Base-by-base conservation (phyloP, 2,888 invertebrate species). In the Apamea epomidion region DNA sequence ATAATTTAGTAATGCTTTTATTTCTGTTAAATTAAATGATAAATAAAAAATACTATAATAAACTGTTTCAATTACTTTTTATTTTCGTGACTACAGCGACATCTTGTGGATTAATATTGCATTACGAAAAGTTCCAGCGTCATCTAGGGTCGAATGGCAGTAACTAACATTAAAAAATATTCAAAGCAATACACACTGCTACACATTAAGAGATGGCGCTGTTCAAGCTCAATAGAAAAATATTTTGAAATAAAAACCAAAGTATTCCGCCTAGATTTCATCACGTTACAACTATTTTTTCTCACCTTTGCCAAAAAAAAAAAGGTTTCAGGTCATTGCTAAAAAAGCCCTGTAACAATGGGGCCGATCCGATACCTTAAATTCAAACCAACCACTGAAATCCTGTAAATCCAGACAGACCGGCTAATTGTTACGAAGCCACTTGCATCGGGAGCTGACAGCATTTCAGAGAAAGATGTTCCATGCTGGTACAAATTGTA, bases 101-200 rank as follows among this genome's bases (percentile, higher is more conserved):
- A 74, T 62, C 70, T 74, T 10, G 14, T 29, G 25, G 6, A 37
- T 18, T 37, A 29, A 25, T 2, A 18, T 4, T 7, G 0, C 29
- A 2, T 3, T 60, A 32, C 0, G 1, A 18, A 5, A 8, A n/a
- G n/a, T 6, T 8, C 1, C 37, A 79, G 4, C 48, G 80, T 18
- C 85, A 89, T 87, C 90, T 91, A 85, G 67, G 70, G 62, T 10
- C 32, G 0, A 88, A 64, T 82, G 86, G 78, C 10, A 8, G 3
- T 14, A 74, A 32, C 25, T 45, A 42, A 58, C 1, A 21, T 58
- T n/a, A 0, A 18, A 37, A n/a, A 42, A 58, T 21, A 51, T 54
- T 37, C 6, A 16, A 29, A 45, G 8, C 21, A 12, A 4, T 29
- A 8, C 21, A 7, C 21, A 58, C 37, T 60, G 18, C 78, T 81